Evolutionary conservation across 1,140 invertebrate species (phyloP).

Genomic region (Whitmania pigra): DNA sequence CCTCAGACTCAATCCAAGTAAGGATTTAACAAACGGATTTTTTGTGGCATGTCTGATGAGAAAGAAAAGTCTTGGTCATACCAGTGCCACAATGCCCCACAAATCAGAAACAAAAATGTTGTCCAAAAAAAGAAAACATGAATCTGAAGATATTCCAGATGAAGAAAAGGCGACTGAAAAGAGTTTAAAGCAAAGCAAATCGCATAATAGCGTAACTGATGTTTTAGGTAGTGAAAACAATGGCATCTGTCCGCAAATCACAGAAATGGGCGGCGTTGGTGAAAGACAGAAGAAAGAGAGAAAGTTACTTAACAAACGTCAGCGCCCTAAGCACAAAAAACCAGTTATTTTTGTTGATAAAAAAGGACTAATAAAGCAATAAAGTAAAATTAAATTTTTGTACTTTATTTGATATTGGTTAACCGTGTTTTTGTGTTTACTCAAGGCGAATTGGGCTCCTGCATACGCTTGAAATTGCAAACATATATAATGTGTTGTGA

Average conservation of each 20-base stretch:
- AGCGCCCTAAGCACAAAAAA: conserved; percentile 9
- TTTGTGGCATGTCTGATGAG: conserved; percentile 72
- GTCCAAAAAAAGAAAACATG: neutral
- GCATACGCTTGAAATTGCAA: no score
- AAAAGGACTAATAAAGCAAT: no score
- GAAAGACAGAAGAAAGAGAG: neutral
- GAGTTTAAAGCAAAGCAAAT: neutral
- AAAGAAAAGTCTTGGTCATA: neutral
- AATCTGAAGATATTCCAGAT: neutral
- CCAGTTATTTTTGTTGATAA: neutral
- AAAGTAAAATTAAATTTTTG: no score
- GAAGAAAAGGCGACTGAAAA: neutral
- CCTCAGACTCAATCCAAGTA: conserved; percentile 59
- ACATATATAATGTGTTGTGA: no score
- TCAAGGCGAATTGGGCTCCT: no score
- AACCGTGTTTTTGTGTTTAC: no score
- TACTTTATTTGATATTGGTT: no score
- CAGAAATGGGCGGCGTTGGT: no score
- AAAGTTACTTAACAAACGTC: neutral
- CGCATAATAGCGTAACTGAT: neutral
- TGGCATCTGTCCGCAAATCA: neutral
- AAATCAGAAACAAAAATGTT: neutral
- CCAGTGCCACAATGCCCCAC: neutral
- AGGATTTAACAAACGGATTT: conserved; percentile 77
- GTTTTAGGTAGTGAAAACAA: neutral